Conservation (phyloP, 2,113 vertebrate genomes). For the Numenius arquata region DNA sequence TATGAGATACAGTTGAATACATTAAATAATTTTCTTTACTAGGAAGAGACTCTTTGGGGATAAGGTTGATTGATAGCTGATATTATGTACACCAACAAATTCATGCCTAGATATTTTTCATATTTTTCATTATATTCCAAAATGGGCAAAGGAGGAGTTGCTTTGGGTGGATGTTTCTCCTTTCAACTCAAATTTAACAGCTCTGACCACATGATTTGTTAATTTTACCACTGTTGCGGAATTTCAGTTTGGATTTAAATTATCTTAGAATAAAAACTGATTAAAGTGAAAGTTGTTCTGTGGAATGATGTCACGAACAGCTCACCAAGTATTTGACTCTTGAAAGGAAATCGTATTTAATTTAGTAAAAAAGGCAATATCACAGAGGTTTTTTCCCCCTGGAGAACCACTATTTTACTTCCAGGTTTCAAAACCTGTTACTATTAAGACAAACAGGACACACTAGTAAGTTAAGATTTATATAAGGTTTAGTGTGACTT, state of each 20-base stretch:
- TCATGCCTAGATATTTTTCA: not conserved
- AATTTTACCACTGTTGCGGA: not conserved
- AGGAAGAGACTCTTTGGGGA: not conserved
- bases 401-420: not conserved
- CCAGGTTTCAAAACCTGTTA: not conserved
- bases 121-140: not conserved
- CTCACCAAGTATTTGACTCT: not conserved
- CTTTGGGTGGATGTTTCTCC: not conserved
- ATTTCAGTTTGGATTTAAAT: not conserved
- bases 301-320: not conserved
- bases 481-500: not conserved
- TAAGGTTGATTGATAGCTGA: not conserved
- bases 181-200: not conserved
- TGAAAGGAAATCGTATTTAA: not conserved
- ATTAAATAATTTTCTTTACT: not conserved
- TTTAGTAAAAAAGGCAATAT: not conserved
- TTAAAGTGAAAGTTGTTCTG: not conserved
- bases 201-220: not conserved
- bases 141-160: not conserved
- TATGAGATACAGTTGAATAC: not conserved
- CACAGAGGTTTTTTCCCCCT: accelerated
- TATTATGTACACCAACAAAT: not conserved
- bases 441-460: not conserved
- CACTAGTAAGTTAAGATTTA: not conserved
- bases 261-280: not conserved